Conservation (phyloP, 2,113 vertebrate species). For the Corythoichthys intestinalis region DNA sequence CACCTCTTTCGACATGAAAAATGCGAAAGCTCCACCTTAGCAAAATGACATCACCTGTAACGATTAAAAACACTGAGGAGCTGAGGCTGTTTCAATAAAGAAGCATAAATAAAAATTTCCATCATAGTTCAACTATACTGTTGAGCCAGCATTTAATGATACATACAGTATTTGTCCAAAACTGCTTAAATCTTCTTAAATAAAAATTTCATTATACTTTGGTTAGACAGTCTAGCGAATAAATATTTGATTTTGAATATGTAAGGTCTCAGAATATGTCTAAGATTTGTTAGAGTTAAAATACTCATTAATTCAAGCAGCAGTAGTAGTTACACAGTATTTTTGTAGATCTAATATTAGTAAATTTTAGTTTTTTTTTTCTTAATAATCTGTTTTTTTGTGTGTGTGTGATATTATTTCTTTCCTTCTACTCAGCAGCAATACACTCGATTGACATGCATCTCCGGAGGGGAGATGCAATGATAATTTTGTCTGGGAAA, state of each 20-base stretch:
- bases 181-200: background rate
- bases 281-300: slow-evolving; percentile 15
- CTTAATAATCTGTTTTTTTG: slow-evolving; percentile 10
- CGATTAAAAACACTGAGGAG: slow-evolving; percentile 16
- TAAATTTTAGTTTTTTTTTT: background rate
- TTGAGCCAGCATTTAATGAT: slow-evolving; percentile 16
- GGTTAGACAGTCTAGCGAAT: slow-evolving; percentile 10
- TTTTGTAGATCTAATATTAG: slow-evolving; percentile 17
- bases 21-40: background rate
- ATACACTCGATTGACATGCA: slow-evolving; percentile 1
- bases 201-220: background rate
- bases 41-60: background rate
- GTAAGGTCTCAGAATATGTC: slow-evolving; percentile 19
- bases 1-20: background rate
- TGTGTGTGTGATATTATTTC: slow-evolving; percentile 5
- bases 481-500: background rate
- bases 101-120: too few species aligned
- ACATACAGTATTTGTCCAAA: background rate
- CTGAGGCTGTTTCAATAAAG: slow-evolving; percentile 26
- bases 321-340: slow-evolving; percentile 30
- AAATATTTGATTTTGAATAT: slow-evolving; percentile 17
- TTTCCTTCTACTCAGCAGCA: slow-evolving; percentile 14
- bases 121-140: slow-evolving; percentile 23
- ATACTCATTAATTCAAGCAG: slow-evolving; percentile 24
- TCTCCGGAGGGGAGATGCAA: slow-evolving; percentile 1